These are phyloP conservation scores for Drosophila peninsularis DNA, from an alignment of 2,888 invertebrate species.

Conservation along the genomic window DNA sequence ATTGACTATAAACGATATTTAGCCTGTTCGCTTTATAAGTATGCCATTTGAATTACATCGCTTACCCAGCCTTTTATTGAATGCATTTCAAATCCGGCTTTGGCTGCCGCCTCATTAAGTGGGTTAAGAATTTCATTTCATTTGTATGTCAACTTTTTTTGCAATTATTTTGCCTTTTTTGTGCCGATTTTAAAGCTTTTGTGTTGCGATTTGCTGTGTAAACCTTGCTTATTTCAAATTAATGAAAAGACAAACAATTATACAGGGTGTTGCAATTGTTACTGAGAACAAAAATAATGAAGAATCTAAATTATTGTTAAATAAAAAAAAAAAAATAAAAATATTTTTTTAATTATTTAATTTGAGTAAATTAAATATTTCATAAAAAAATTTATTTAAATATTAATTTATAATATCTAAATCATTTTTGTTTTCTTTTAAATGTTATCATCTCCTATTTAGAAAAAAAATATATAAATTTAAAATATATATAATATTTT, in stretches of 20 bases:
- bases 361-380: no score
- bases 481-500: no score
- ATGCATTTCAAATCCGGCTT: slow-evolving; percentile 21
- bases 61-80: slow-evolving; percentile 8
- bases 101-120: slow-evolving; percentile 20
- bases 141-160: neutral
- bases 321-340: neutral
- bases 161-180: slow-evolving; percentile 13
- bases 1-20: slow-evolving; percentile 3
- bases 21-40: slow-evolving; percentile 5
- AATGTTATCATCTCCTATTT: no score
- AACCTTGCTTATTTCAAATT: slow-evolving; percentile 22
- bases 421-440: no score
- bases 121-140: slow-evolving; percentile 13
- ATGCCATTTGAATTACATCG: slow-evolving; percentile 19
- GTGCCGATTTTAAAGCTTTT: slow-evolving; percentile 29
- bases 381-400: no score
- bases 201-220: slow-evolving; percentile 11
- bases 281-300: neutral
- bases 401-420: no score
- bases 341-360: no score
- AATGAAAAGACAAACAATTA: neutral
- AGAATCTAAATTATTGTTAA: neutral
- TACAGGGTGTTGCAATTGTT: slow-evolving; percentile 33
- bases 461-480: no score